phyloP scores from a whole-genome alignment of 1,140 invertebrate species.

The Pseudoatta argentina region DNA sequence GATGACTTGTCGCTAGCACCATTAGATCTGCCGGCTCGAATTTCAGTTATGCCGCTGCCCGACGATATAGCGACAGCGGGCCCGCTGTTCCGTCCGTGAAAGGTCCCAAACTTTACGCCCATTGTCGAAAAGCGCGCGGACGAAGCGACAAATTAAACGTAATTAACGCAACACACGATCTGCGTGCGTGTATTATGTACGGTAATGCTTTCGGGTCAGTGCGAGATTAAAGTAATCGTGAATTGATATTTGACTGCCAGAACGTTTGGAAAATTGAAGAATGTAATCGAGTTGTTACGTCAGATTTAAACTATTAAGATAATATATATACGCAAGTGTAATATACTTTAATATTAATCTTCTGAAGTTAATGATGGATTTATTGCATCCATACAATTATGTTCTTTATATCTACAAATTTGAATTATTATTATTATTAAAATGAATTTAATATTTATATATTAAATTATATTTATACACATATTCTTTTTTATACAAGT shows the following conservation, averaged over 20 bases:
- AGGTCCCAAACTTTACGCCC: constrained; percentile 22
- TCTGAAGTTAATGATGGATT: no score
- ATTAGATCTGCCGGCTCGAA: constrained; percentile 84
- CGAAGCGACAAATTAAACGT: constrained; percentile 59
- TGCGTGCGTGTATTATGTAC: neutral
- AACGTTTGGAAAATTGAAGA: constrained; percentile 1
- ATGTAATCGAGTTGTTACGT: no score
- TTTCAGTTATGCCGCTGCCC: constrained; percentile 80
- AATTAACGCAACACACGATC: constrained; percentile 14
- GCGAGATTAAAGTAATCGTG: constrained; percentile 11
- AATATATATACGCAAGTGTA: neutral
- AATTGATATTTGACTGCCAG: neutral
- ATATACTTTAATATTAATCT: neutral
- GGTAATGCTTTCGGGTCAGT: neutral
- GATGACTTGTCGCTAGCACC: constrained; percentile 81
- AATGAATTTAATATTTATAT: no score
- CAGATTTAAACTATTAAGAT: neutral
- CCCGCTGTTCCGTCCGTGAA: constrained; percentile 39
- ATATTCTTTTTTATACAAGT: no score
- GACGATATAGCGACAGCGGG: constrained; percentile 32
- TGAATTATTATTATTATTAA: no score
- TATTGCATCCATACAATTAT: no score
- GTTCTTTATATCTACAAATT: no score
- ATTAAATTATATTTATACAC: no score
- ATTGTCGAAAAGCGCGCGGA: constrained; percentile 28